Evolutionary conservation across 2,113 vertebrate genomes (phyloP), one percentile per base, ranked within the genome.

Genomic region (Heterotis niloticus): DNA sequence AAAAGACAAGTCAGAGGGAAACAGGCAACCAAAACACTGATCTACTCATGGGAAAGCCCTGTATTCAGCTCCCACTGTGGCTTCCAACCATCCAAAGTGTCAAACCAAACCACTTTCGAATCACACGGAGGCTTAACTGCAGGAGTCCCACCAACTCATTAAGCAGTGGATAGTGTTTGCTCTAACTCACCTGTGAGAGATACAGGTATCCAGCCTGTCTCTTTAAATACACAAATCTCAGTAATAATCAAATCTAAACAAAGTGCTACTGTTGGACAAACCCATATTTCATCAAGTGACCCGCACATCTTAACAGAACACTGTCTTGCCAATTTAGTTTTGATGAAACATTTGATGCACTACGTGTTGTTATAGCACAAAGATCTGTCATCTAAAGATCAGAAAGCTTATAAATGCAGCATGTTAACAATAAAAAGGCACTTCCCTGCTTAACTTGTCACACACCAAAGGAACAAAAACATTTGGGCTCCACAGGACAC

Each of bases 161-260:
- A 51, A 1, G 13, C 11, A 11, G 11, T n/a, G 5, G 75, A n/a
- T 44, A 34, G 11, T 13, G 5, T 51, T 7, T 34, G 54, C 18
- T 66, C 14, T 17, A 26, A 65, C 29, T 23, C n/a, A 17, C 14
- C 5, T 5, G 64, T 66, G 10, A 28, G 10, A 16, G 23, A 56
- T 14, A 11, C 51, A 70, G 68, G 34, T 70, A 70, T 20, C 34
- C 68, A 70, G 68, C 68, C 68, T 70, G 68, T 34, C 28, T 69
- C 28, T 18, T 34, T 34, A 70, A 44, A 51, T 20, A 24, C 68
- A 70, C 51, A 28, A 70, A 70, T 16, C 51, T 44, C 34, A 70
- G 18, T 44, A 44, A 44, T 44, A 44, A 44, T 24, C 28, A 70
- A 12, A 10, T 51, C 68, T 70, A 51, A 44, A 44, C 59, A 62